Percentiles rank a stretch among this genome's conserved stretches.
These are phyloP conservation scores for Zhuqinia jingwanae DNA, from an alignment of 2,888 invertebrate genomes.

Conservation along the genomic window DNA sequence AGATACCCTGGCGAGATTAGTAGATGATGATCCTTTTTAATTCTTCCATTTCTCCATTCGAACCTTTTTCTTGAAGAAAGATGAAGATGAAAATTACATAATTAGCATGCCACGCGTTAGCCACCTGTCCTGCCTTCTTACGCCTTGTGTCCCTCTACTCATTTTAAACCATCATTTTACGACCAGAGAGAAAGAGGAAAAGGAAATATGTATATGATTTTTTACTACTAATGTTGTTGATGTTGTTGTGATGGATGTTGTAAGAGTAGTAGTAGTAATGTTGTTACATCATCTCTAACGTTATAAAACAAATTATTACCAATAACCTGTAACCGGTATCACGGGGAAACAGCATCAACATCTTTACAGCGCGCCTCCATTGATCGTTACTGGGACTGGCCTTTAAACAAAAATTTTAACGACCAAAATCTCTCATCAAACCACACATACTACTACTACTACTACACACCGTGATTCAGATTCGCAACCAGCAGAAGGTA, in stretches of 20 bases:
- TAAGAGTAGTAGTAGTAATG: constrained; percentile 1
- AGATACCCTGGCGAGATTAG: constrained; percentile 24
- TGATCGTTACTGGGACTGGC: background rate
- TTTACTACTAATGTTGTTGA: background rate
- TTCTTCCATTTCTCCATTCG: too few relatives aligned
- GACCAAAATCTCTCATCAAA: background rate
- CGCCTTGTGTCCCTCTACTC: constrained; percentile 4
- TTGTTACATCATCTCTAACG: background rate
- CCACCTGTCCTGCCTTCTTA: constrained; percentile 49
- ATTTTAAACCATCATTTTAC: constrained; percentile 26
- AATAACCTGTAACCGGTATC: background rate
- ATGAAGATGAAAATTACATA: constrained; percentile 53
- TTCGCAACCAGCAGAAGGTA: too few relatives aligned
- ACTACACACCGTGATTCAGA: too few relatives aligned
- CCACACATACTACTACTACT: background rate
- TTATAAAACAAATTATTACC: too few relatives aligned
- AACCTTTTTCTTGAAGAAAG: constrained; percentile 22
- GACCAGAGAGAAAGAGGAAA: background rate
- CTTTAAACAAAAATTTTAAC: too few relatives aligned
- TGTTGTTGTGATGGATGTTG: constrained; percentile 1
- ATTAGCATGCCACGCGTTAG: constrained; percentile 66
- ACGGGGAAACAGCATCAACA: background rate
- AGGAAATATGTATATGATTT: constrained; percentile 2
- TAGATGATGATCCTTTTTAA: background rate
- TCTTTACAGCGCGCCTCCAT: background rate